phyloP scores from a whole-genome alignment of 2,113 vertebrate species.

The Plestiodon gilberti region DNA sequence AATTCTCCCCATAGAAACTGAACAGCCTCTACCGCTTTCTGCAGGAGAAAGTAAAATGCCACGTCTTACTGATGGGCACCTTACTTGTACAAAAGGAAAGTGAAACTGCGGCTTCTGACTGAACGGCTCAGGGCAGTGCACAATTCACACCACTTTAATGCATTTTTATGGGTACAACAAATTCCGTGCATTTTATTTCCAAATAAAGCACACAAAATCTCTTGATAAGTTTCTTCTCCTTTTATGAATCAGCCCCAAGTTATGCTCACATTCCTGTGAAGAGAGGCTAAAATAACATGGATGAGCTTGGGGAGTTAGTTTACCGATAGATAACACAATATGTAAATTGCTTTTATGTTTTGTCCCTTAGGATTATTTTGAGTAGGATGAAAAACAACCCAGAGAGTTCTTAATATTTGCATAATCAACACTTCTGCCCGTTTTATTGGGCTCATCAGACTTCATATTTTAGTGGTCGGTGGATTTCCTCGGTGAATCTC shows the following conservation, averaged over 20 bases:
- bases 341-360: constrained; percentile 63
- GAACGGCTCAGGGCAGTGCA: not conserved
- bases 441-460: constrained; percentile 38
- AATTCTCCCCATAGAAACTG: no score
- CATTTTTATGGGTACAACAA: constrained; percentile 33
- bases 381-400: constrained; percentile 46
- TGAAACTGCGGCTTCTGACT: not conserved
- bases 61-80: no score
- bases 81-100: not conserved
- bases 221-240: constrained; percentile 40
- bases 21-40: no score
- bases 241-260: constrained; percentile 66
- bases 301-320: constrained; percentile 54
- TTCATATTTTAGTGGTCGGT: constrained; percentile 57
- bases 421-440: constrained; percentile 54
- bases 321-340: constrained; percentile 59
- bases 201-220: constrained; percentile 56
- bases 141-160: not conserved
- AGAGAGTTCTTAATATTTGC: constrained; percentile 58
- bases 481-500: constrained; percentile 74
- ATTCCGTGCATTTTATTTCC: constrained; percentile 46
- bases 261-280: constrained; percentile 68
- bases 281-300: constrained; percentile 65
- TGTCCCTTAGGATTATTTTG: constrained; percentile 8
- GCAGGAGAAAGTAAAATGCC: no score